Evolutionary conservation across 2,113 vertebrate genomes (phyloP).

Genomic region (Lipophrys pholis): DNA sequence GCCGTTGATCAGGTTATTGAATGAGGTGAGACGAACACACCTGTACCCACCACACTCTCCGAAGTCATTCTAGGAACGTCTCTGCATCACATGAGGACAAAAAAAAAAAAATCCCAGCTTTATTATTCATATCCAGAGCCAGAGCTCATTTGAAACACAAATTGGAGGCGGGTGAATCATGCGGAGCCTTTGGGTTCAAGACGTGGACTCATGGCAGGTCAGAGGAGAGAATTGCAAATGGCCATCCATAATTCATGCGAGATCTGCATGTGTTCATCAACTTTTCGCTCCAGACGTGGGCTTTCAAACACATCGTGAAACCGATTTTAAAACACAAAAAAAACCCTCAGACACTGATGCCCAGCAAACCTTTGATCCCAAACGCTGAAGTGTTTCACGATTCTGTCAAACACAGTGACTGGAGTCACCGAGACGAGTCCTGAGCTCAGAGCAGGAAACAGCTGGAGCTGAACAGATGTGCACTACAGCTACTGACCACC

Average conservation of each 20-base stretch:
- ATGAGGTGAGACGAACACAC: neutral
- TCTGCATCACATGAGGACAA: slow-evolving; percentile 8
- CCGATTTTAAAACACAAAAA: neutral
- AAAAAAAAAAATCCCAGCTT: slow-evolving; percentile 12
- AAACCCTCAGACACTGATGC: neutral
- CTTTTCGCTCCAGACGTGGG: slow-evolving; percentile 22
- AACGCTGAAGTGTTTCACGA: neutral
- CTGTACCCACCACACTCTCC: neutral
- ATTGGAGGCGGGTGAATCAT: slow-evolving; percentile 19
- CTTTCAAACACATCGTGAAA: neutral
- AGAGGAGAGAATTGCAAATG: slow-evolving; percentile 29
- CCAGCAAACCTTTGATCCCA: neutral
- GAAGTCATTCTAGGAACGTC: neutral
- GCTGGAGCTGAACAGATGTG: slow-evolving; percentile 30
- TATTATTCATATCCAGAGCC: slow-evolving; percentile 22
- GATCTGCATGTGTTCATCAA: neutral
- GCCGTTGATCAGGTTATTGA: too few relatives aligned
- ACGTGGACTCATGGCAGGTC: neutral
- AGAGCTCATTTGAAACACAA: slow-evolving; percentile 47
- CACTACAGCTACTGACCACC: neutral
- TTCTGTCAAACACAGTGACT: neutral
- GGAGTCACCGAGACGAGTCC: neutral
- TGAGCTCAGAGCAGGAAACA: slow-evolving; percentile 30
- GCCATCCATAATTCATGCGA: slow-evolving; percentile 30
- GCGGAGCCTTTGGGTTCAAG: slow-evolving; percentile 7